Evolutionary conservation across 2,888 invertebrate species (phyloP), one percentile per base, ranked within the genome.

Genomic region (Drosophila paramelanica): DNA sequence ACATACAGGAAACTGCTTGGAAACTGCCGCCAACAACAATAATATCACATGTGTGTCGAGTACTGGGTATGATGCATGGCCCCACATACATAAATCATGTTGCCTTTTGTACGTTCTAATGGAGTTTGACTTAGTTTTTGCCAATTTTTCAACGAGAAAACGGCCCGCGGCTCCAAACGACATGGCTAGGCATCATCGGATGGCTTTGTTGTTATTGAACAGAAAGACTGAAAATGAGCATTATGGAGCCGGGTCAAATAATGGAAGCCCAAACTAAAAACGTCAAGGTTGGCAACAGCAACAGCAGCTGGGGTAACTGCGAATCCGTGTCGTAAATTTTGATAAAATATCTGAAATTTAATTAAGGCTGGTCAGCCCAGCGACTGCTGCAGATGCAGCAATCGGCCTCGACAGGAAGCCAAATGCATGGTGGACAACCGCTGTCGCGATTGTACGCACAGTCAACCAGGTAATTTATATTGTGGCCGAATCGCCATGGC

Each of bases 301-400:
- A 39, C 36, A 33, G 31, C 52, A 20, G 43, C 60, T 52, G 53
- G 5, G 20, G 17, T 13, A 20, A 25, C 59, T 43, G 33, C 33
- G 49, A 43, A 50, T 45, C 53, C 50, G 55, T 53, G 70, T 60
- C 83, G 74, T 77, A 86, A 80, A 88, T 83, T 85, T 64, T 79
- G 83, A 75, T 80, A 73, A 75, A 80, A 83, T 71, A 70, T 69
- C 77, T 52, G 69, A 83, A 85, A 85, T 88, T 85, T 85, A 85
- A 85, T 88, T 88, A 83, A 79, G 70, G 49, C 33, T 53, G 49
- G 50, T 51, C 69, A 39, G 67, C 45, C n/a, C 62, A 13, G 41
- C 17, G 50, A 23, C 46, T 17, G 36, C 25, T 56, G 56, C 59
- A 67, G 46, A 60, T 58, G 41, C 45, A 11, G 20, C 58, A 64